Percentiles rank a stretch among this genome's conserved stretches.
Conservation (phyloP, 2,113 vertebrate species). For the Amblyopsis rosae region DNA sequence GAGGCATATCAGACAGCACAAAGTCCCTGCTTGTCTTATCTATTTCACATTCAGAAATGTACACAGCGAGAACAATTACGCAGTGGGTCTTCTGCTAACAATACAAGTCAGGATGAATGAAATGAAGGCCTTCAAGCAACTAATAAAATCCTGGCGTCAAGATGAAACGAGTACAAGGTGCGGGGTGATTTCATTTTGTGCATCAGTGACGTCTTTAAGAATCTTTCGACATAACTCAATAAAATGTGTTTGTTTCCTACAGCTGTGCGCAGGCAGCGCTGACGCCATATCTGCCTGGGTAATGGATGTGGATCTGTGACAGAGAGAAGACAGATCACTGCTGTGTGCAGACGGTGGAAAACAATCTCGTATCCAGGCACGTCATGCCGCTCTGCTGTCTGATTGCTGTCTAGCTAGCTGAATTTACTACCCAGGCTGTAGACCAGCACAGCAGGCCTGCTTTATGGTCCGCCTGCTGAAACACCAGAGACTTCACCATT, state of each 20-base stretch:
- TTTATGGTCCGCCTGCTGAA: too few relatives aligned
- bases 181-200: conserved; percentile 25
- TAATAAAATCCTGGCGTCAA: neutral
- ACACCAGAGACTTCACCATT: too few relatives aligned
- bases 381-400: conserved; percentile 42
- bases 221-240: conserved; percentile 16
- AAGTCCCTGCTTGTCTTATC: conserved; percentile 47
- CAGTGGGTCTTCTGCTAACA: conserved; percentile 38
- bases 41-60: conserved; percentile 48
- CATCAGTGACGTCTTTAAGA: conserved; percentile 25
- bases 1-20: conserved; percentile 54
- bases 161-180: conserved; percentile 20
- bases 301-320: conserved; percentile 49
- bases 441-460: too few relatives aligned
- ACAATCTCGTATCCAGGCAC: conserved; percentile 38
- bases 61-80: conserved; percentile 50
- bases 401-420: conserved; percentile 22
- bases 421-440: conserved; percentile 18
- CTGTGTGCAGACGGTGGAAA: conserved; percentile 29
- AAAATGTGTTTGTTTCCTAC: conserved; percentile 21
- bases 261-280: conserved; percentile 11
- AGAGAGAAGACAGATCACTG: conserved; percentile 41
- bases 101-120: conserved; percentile 52
- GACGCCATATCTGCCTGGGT: conserved; percentile 38
- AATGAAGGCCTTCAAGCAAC: conserved; percentile 44